Evolutionary conservation across 2,888 invertebrate genomes (phyloP).

Genomic region (Girardia tigrina): DNA sequence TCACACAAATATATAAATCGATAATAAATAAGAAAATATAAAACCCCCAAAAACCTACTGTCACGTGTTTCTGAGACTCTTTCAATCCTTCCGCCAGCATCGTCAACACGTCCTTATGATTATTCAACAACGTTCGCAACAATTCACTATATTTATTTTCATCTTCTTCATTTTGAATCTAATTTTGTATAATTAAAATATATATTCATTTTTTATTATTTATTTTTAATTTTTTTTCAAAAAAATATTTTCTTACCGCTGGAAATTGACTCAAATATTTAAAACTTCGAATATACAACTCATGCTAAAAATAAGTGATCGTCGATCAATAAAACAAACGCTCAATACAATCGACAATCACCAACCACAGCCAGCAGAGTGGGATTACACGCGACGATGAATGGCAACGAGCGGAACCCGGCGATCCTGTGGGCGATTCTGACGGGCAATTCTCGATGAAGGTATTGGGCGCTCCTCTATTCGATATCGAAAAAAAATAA

Average conservation of each 20-base stretch:
- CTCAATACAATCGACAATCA: no score
- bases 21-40: no score
- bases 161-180: constrained; percentile 50
- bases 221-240: no score
- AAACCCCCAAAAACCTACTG: constrained; percentile 13
- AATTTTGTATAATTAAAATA: constrained; percentile 24
- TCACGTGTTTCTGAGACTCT: constrained; percentile 52
- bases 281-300: constrained; percentile 54
- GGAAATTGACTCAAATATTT: constrained; percentile 52
- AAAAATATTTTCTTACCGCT: constrained; percentile 45
- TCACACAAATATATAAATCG: no score
- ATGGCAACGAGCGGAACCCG: constrained; percentile 53
- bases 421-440: constrained; percentile 54
- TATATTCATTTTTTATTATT: no score
- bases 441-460: constrained; percentile 54
- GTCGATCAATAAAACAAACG: no score
- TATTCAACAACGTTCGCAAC: constrained; percentile 51
- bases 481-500: background rate
- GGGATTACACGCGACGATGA: constrained; percentile 55
- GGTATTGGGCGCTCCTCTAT: constrained; percentile 54
- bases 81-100: constrained; percentile 54
- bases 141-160: constrained; percentile 51
- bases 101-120: constrained; percentile 54
- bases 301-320: constrained; percentile 53
- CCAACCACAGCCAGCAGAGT: constrained; percentile 53